phyloP scores from a whole-genome alignment of 1,140 invertebrate species.

The Drosophila simulans region DNA sequence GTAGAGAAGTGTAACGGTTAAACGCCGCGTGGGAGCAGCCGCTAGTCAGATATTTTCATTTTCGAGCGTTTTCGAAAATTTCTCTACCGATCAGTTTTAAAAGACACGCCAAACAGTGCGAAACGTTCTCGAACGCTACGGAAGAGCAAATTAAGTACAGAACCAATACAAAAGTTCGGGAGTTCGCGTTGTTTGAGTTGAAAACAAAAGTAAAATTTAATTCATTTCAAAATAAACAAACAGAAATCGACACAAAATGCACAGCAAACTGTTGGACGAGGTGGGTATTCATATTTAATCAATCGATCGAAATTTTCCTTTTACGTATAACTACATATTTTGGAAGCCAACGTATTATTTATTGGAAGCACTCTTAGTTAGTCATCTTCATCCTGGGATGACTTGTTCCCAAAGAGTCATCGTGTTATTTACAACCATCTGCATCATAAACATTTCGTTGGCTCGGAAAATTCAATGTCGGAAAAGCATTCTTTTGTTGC shows the following conservation, averaged over 20 bases:
- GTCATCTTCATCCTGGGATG: conserved; percentile 39
- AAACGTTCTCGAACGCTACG: conserved; percentile 40
- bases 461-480: conserved; percentile 33
- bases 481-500: conserved; percentile 59
- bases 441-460: conserved; percentile 59
- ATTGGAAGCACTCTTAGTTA: conserved; percentile 49
- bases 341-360: conserved; percentile 27
- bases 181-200: conserved; percentile 14
- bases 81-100: conserved; percentile 70
- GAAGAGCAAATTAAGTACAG: background rate
- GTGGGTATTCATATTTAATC: conserved; percentile 50
- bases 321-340: conserved; percentile 41
- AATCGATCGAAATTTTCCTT: conserved; percentile 4
- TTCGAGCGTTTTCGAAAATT: conserved; percentile 64
- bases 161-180: conserved; percentile 24
- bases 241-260: conserved; percentile 60
- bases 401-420: conserved; percentile 44
- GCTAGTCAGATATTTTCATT: conserved; percentile 38
- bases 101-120: conserved; percentile 68
- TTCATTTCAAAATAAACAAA: conserved; percentile 27
- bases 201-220: conserved; percentile 42
- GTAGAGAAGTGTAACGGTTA: conserved; percentile 37
- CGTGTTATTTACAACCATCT: conserved; percentile 63
- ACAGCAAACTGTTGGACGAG: conserved; percentile 81
- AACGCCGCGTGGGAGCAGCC: conserved; percentile 47